These are phyloP conservation scores for Pseudorhombus dupliciocellatus DNA, from an alignment of 2,113 vertebrate genomes.

Conservation along the genomic window DNA sequence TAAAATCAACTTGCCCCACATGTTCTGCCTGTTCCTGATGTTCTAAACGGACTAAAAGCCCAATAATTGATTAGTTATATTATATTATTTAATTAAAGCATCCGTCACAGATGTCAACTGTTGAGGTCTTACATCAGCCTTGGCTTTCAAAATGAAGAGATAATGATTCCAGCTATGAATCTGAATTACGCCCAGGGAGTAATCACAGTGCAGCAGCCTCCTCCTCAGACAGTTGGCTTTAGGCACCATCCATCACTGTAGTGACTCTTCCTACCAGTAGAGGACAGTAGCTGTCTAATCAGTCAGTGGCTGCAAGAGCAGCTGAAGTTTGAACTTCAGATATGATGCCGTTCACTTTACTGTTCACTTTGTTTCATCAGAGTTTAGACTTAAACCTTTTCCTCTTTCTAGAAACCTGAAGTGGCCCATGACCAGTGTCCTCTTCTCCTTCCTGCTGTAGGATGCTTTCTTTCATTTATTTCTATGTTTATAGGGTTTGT, in stretches of 20 bases:
- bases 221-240: conserved; percentile 34
- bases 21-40: too few species aligned
- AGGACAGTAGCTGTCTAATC: conserved; percentile 53
- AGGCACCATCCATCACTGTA: conserved; percentile 30
- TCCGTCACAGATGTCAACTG: neutral
- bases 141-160: conserved; percentile 4
- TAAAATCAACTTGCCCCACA: too few species aligned
- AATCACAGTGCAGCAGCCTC: conserved; percentile 29
- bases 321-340: neutral
- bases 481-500: too few species aligned
- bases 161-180: conserved; percentile 19
- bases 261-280: conserved; percentile 56
- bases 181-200: conserved; percentile 19
- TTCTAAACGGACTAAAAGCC: too few species aligned
- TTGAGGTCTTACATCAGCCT: conserved; percentile 5
- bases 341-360: neutral
- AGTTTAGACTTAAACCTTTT: too few species aligned
- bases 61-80: too few species aligned
- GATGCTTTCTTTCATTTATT: too few species aligned
- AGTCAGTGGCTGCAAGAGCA: neutral
- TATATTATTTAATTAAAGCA: conserved; percentile 13
- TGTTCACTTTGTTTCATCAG: too few species aligned
- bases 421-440: too few species aligned
- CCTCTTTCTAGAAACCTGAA: too few species aligned
- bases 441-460: too few species aligned